A percentile compares a stretch with the other conserved stretches of the same genome.
These are phyloP conservation scores for Drosophila birchii DNA, from an alignment of 2,888 invertebrate genomes.

Conservation along the genomic window DNA sequence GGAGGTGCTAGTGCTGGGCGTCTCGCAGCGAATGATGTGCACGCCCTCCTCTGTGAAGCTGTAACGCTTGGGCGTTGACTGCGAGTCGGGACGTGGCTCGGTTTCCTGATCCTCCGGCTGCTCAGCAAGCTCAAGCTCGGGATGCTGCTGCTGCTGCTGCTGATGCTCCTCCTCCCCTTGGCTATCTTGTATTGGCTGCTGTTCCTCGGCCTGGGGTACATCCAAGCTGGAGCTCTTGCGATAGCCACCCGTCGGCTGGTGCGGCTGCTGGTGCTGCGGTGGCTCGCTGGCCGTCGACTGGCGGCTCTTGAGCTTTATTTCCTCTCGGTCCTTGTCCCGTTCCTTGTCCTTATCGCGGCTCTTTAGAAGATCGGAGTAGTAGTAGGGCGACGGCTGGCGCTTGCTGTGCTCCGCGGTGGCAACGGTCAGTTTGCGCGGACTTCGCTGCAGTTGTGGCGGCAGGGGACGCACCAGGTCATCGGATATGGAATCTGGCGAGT, in stretches of 20 bases:
- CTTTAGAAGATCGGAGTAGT: conserved; percentile 91
- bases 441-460: conserved; percentile 83
- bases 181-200: conserved; percentile 37
- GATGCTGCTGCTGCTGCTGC: neutral
- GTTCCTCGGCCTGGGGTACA: conserved; percentile 85
- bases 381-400: conserved; percentile 92
- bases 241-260: conserved; percentile 84
- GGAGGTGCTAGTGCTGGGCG: conserved; percentile 84
- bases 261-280: conserved; percentile 81
- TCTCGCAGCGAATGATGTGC: conserved; percentile 84
- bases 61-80: conserved; percentile 87
- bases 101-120: conserved; percentile 22
- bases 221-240: conserved; percentile 91
- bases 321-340: conserved; percentile 64
- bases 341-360: conserved; percentile 67
- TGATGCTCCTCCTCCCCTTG: conserved; percentile 41
- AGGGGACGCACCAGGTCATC: conserved; percentile 85
- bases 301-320: conserved; percentile 81
- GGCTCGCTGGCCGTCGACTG: conserved; percentile 85
- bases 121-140: neutral
- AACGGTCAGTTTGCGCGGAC: conserved; percentile 83
- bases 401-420: conserved; percentile 82
- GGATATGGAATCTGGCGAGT: conserved; percentile 89
- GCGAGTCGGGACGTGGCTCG: conserved; percentile 38
- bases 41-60: conserved; percentile 90